Base-by-base conservation (phyloP, 2,113 vertebrate genomes). In the Eonycteris spelaea region DNA sequence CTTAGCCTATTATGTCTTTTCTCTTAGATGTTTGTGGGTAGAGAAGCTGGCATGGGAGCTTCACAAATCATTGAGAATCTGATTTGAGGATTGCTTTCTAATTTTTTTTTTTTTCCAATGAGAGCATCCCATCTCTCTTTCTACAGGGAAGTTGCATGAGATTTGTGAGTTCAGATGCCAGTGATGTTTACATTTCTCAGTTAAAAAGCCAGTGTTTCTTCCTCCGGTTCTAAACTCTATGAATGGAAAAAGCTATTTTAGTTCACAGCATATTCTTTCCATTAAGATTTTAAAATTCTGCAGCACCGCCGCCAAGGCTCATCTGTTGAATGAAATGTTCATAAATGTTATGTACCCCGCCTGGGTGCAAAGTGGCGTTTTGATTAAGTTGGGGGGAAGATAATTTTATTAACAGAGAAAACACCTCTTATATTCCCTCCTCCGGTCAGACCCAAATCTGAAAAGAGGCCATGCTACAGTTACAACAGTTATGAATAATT, bases 401-500 rank as follows among this genome's bases (percentile, higher is more conserved):
- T 40, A 57, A 93, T 84, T 93, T 86, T 94, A 48, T 78, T 59
- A 86, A 15, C 24, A 63, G 45, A 91, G 51, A 87, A 65, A 95
- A 75, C 12, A n/a, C 74, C 65, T 22, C 2, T 80, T 15, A 13
- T 38, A 10, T 80, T 2, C n/a, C 28, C 14, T 90, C n/a, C 45
- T 65, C 43, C 7, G 43, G 7, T n/a, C 38, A 80, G 6, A 10
- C 4, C 67, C 73, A 94, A 70, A 84, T 63, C 45, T 57, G 45
- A 90, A 94, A 18, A 5, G 26, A 59, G 30, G 4, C 35, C 18
- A 57, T 21, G 8, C 74, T 77, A 57, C 6, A 59, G 7, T 45
- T 87, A 51, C 30, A 88, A 83, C 53, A n/a, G 3, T 40, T 90
- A 57, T 40, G 43, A 67, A 51, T 90, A 87, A 83, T 68, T 87